Conservation (phyloP, 2,113 vertebrate genomes). For the Zootoca vivipara region DNA sequence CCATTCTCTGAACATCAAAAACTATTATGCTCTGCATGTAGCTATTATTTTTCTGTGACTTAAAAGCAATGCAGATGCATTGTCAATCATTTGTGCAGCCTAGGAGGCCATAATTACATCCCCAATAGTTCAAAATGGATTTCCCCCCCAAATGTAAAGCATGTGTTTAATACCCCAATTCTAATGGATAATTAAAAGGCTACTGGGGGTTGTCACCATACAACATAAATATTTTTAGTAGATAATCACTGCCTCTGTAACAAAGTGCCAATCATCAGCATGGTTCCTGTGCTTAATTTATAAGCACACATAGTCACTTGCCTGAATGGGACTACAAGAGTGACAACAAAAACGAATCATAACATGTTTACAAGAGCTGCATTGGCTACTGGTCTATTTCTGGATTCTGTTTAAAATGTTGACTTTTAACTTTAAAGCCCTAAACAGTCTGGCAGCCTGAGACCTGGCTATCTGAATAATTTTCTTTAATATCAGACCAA, state of each 20-base stretch:
- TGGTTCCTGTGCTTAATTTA: not conserved
- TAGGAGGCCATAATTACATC: constrained; percentile 4
- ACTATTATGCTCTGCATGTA: not conserved
- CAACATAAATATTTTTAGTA: constrained; percentile 12
- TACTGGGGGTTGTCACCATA: constrained; percentile 2
- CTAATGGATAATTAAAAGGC: constrained; percentile 24
- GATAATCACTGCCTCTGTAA: not conserved
- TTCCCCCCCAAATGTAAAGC: not conserved
- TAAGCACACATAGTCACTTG: not conserved
- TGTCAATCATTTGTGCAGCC: not conserved
- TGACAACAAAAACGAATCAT: not conserved
- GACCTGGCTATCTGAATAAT: not conserved
- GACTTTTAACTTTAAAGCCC: not conserved
- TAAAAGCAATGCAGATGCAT: not conserved
- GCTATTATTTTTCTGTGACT: constrained; percentile 2
- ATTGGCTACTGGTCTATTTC: not conserved
- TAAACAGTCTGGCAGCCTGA: not conserved
- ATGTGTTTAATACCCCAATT: not conserved
- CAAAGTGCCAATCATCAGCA: not conserved
- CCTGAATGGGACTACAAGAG: not conserved
- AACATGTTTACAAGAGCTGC: not conserved
- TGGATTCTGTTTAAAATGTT: not conserved
- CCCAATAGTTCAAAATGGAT: not conserved
- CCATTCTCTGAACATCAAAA: constrained; percentile 30
- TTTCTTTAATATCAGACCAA: too few relatives aligned